Evolutionary conservation across 2,797 vertebrate species (phyloP).

Genomic region (Zonotrichia albicollis): DNA sequence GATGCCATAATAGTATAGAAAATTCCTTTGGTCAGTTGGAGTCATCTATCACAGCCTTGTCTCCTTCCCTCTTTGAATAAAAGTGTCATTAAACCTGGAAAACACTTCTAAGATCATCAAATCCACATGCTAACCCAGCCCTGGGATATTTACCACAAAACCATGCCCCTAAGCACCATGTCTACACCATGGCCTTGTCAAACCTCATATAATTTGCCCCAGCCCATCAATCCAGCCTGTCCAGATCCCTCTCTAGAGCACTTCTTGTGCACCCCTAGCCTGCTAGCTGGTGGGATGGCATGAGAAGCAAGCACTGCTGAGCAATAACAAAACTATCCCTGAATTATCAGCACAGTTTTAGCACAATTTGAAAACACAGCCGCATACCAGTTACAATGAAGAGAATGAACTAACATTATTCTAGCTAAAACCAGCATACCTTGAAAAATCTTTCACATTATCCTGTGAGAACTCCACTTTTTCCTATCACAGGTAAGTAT

Average conservation of each 20-base stretch:
- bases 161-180: neutral
- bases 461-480: neutral
- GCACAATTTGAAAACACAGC: neutral
- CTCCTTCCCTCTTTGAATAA: neutral
- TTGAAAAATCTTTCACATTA: neutral
- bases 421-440: neutral
- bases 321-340: neutral
- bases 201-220: neutral
- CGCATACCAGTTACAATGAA: neutral
- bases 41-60: neutral
- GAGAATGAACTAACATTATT: neutral
- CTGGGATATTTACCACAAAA: neutral
- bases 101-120: neutral
- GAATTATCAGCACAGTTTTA: neutral
- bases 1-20: accelerated
- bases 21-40: neutral
- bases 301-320: neutral
- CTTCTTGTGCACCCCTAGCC: neutral
- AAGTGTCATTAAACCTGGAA: neutral
- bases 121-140: neutral
- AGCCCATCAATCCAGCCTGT: neutral
- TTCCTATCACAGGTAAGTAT: neutral
- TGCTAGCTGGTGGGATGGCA: neutral
- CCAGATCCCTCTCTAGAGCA: neutral
- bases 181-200: neutral